phyloP scores from a whole-genome alignment of 2,888 invertebrate genomes.

The Lasioglossum villosulum region DNA sequence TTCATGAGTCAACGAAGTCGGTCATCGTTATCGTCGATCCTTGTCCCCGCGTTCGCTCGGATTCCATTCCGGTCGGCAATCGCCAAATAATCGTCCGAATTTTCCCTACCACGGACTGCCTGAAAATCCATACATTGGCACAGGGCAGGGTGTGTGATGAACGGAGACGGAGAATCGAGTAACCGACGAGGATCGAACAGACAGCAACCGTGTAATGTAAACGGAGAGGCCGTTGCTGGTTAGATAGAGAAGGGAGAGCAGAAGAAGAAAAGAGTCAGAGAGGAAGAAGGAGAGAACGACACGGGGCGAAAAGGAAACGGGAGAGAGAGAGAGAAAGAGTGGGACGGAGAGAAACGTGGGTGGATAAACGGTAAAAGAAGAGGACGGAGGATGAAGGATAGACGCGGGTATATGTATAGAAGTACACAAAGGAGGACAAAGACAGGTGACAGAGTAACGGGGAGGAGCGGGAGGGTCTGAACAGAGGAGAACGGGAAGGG shows the following conservation, averaged over 20 bases:
- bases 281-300: conserved; percentile 33
- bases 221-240: conserved; percentile 10
- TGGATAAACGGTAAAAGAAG: conserved; percentile 28
- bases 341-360: conserved; percentile 13
- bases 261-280: conserved; percentile 22
- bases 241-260: conserved; percentile 22
- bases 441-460: neutral
- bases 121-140: conserved; percentile 57
- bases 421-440: conserved; percentile 22
- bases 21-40: neutral
- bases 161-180: conserved; percentile 22
- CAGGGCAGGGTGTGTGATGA: conserved; percentile 34
- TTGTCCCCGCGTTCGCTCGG: too few species aligned
- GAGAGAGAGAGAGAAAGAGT: conserved; percentile 25
- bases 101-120: conserved; percentile 21
- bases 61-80: neutral
- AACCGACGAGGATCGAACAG: conserved; percentile 21
- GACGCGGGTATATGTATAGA: neutral
- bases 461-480: neutral
- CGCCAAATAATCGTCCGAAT: conserved; percentile 20
- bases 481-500: conserved; percentile 23
- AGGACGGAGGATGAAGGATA: conserved; percentile 3
- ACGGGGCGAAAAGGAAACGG: neutral
- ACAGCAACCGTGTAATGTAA: conserved; percentile 33
- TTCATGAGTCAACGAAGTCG: conserved; percentile 26